phyloP scores from a whole-genome alignment of 2,888 invertebrate species.

The Podotricha telesiphe region DNA sequence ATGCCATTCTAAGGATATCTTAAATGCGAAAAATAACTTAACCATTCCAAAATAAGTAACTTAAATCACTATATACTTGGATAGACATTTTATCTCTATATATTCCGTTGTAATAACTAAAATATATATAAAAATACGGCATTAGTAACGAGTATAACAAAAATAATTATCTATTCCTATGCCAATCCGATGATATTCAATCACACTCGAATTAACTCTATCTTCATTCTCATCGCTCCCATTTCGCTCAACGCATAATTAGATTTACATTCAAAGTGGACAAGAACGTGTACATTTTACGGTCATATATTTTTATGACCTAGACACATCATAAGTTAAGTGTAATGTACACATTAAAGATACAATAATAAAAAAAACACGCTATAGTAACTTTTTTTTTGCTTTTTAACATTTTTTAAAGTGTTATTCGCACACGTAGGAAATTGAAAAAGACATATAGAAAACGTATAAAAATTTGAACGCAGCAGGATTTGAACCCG shows the following conservation, averaged over 20 bases:
- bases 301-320: constrained; percentile 45
- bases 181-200: constrained; percentile 1
- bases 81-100: not conserved
- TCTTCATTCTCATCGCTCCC: not conserved
- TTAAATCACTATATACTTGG: not conserved
- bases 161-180: not conserved
- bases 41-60: not conserved
- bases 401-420: no score
- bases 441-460: not conserved
- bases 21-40: not conserved
- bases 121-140: not conserved
- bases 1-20: not conserved
- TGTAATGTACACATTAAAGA: not conserved
- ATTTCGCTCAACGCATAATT: constrained; percentile 12
- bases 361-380: not conserved
- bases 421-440: no score
- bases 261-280: constrained; percentile 27
- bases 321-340: constrained; percentile 15
- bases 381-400: no score
- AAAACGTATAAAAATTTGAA: not conserved
- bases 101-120: not conserved
- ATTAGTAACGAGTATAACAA: not conserved
- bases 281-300: constrained; percentile 40
- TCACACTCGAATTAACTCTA: constrained; percentile 1
- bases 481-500: no score